Base-by-base conservation (phyloP, 1,140 invertebrate genomes). In the Leguminivora glycinivorella region DNA sequence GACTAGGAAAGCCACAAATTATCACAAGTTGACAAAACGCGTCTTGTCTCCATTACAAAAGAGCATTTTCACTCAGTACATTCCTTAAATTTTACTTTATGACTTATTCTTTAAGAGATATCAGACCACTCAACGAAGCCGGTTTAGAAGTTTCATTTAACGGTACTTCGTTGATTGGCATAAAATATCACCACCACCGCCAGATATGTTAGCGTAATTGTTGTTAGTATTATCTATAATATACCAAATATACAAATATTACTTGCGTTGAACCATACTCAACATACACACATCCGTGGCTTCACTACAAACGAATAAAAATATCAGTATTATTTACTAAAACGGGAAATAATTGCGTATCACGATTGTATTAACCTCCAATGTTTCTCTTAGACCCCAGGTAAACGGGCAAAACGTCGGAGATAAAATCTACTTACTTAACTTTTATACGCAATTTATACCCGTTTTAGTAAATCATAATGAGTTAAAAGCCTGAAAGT, bases 71-170 rank as follows among this genome's bases (percentile, higher is more conserved):
- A 22, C 47, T 9, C 47, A 19, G 47, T 52, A 52, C 19, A 52
- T 52, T 52, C 47, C 47, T 52, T 52, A 52, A 52, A 52, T 52
- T 52, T 52, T 52, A 52, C 22, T 22, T 22, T 5, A 22, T 22
- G 47, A 52, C 47, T 52, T 52, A 52, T 52, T 7, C 19, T 52
- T 22, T 43, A 43, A 43, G 17, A 52, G 19, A 17, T 52, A 52
- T 22, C 43, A 47, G n/a, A 47, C 47, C 47, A 52, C 0, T 22
- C 19, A 52, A 52, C 47, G 47, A 52, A 52, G 47, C 22, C 47
- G 19, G 6, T 4, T 43, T n/a, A 1, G 34, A 38, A 38, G 14
- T 12, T 38, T 12, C 10, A 9, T 14, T 1, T 17, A 52, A 52
- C 7, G 7, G 19, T 10, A 52, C 19, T 9, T 52, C 19, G 19